Conservation (phyloP, 2,888 invertebrate species). For the Drosophila recens region DNA sequence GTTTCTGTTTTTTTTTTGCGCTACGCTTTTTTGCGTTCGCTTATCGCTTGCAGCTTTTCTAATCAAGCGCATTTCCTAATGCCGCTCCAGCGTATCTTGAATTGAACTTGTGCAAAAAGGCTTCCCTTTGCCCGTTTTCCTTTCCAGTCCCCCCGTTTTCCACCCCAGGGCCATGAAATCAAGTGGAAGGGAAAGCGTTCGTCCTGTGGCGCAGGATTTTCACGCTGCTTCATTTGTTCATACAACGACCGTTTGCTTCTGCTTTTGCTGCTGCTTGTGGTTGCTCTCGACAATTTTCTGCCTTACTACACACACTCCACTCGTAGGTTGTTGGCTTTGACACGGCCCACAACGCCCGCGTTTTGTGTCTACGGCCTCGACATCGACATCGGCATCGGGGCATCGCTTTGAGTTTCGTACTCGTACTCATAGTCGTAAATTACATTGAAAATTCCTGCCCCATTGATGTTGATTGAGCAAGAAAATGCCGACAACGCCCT, state of each 20-base stretch:
- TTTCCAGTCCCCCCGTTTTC: not conserved
- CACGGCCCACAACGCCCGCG: conserved; percentile 34
- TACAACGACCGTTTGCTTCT: conserved; percentile 24
- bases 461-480: conserved; percentile 82
- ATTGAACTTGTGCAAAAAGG: conserved; percentile 48
- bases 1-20: conserved; percentile 42
- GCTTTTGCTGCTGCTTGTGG: conserved; percentile 28
- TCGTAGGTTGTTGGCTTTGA: conserved; percentile 59
- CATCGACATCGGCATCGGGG: conserved; percentile 5
- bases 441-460: conserved; percentile 79
- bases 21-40: conserved; percentile 14
- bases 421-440: conserved; percentile 71
- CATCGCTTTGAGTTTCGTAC: conserved; percentile 59
- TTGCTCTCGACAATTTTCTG: conserved; percentile 76
- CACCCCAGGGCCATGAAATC: conserved; percentile 66
- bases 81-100: conserved; percentile 48
- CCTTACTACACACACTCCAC: conserved; percentile 73
- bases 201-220: conserved; percentile 63
- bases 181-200: conserved; percentile 65
- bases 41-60: conserved; percentile 75
- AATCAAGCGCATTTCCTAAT: conserved; percentile 72
- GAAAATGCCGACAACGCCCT: conserved; percentile 79
- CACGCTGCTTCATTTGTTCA: conserved; percentile 75
- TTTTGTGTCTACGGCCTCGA: conserved; percentile 6
- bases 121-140: not conserved